Conservation (phyloP, 2,888 invertebrate genomes). For the Balanococcus diminutus region DNA sequence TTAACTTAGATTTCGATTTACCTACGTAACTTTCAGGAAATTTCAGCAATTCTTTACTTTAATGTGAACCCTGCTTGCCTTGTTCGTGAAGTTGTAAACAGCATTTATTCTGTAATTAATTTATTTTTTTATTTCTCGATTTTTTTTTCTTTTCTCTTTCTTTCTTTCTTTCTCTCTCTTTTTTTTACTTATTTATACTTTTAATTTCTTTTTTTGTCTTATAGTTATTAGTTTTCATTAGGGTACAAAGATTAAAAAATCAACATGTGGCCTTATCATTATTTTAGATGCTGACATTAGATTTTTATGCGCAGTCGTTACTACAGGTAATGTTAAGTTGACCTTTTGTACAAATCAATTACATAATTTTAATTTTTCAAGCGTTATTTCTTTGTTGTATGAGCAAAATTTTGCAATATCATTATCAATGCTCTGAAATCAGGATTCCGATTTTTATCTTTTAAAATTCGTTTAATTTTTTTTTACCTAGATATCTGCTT, state of each 20-base stretch:
- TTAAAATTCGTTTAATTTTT: too few relatives aligned
- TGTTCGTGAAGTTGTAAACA: conserved; percentile 31
- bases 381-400: background rate
- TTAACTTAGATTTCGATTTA: background rate
- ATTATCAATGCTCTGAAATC: too few relatives aligned
- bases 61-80: conserved; percentile 28
- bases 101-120: conserved; percentile 45
- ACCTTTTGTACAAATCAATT: conserved; percentile 56
- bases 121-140: conserved; percentile 25
- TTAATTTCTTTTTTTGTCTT: conserved; percentile 35
- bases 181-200: conserved; percentile 42
- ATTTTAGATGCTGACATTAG: conserved; percentile 53
- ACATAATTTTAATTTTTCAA: conserved; percentile 51
- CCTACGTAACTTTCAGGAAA: conserved; percentile 42
- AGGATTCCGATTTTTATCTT: too few relatives aligned
- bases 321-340: conserved; percentile 51
- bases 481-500: too few relatives aligned
- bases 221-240: conserved; percentile 46
- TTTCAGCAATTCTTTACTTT: background rate
- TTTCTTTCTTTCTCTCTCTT: conserved; percentile 15
- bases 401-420: too few relatives aligned
- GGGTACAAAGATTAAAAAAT: conserved; percentile 45
- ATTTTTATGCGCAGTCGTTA: conserved; percentile 52
- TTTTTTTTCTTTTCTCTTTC: background rate
- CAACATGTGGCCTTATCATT: conserved; percentile 48